These are phyloP conservation scores for Numida meleagris DNA, from an alignment of 2,113 vertebrate genomes.

Conservation along the genomic window DNA sequence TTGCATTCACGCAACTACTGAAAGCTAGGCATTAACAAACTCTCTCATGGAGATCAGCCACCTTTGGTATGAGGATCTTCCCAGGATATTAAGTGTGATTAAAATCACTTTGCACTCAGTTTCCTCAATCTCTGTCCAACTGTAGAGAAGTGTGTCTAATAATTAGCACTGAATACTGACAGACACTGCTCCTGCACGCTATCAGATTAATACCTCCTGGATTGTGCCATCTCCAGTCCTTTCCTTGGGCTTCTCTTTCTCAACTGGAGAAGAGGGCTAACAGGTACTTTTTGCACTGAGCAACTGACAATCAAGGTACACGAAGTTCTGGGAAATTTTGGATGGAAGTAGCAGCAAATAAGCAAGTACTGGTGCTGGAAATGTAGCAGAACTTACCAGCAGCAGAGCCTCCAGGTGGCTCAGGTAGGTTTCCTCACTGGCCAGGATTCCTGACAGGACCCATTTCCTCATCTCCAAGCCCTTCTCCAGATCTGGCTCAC, in stretches of 20 bases:
- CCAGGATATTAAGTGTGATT: background rate
- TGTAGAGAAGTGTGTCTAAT: background rate
- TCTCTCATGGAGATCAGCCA: background rate
- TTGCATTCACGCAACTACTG: background rate
- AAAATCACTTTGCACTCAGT: slow-evolving; percentile 14
- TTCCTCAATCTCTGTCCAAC: slow-evolving; percentile 8
- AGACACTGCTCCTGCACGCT: background rate
- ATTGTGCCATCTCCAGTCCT: background rate
- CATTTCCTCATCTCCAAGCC: slow-evolving; percentile 98
- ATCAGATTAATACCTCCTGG: background rate
- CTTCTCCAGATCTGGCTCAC: slow-evolving; percentile 94
- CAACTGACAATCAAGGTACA: background rate
- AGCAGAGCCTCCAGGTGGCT: slow-evolving; percentile 95
- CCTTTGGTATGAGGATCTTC: background rate
- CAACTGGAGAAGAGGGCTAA: background rate
- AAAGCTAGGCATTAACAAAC: slow-evolving; percentile 1
- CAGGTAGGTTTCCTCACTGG: slow-evolving; percentile 95
- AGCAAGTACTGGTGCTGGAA: background rate
- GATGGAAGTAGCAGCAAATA: background rate
- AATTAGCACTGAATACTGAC: background rate
- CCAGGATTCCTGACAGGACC: slow-evolving; percentile 96
- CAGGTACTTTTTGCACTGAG: background rate
- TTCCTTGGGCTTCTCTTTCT: background rate
- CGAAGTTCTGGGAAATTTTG: background rate
- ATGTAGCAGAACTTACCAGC: slow-evolving; percentile 81